These are phyloP conservation scores for Drosophila bipectinata DNA, from an alignment of 1,140 invertebrate genomes.

Conservation along the genomic window DNA sequence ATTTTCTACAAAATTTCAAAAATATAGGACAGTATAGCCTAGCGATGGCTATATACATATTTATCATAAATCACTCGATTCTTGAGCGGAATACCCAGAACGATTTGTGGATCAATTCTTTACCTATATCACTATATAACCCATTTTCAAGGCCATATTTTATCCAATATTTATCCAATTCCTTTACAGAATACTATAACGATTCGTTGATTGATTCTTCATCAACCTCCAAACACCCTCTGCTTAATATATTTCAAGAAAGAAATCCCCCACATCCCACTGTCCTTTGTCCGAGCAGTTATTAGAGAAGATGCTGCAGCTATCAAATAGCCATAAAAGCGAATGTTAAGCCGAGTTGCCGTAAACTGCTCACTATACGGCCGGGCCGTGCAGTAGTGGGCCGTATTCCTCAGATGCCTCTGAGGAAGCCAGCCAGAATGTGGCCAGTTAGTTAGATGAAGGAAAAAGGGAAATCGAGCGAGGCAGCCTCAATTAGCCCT, in stretches of 20 bases:
- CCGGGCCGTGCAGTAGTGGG: not conserved
- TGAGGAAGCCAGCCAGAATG: constrained; percentile 27
- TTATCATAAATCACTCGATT: too few species aligned
- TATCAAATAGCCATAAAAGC: constrained; percentile 73
- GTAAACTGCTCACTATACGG: constrained; percentile 49
- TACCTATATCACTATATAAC: too few species aligned
- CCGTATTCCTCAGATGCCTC: constrained; percentile 26
- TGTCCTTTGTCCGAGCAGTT: constrained; percentile 46
- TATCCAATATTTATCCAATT: not conserved
- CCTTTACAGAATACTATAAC: too few species aligned
- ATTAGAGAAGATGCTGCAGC: constrained; percentile 62
- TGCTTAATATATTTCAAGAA: constrained; percentile 7
- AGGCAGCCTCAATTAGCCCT: constrained; percentile 57
- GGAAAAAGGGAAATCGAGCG: constrained; percentile 13
- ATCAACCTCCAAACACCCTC: not conserved
- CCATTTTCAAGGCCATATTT: too few species aligned
- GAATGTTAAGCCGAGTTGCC: constrained; percentile 52
- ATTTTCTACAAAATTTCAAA: too few species aligned
- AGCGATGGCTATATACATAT: too few species aligned
- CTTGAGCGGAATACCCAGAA: too few species aligned
- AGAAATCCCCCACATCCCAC: constrained; percentile 14
- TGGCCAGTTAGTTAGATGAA: constrained; percentile 34
- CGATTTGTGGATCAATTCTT: too few species aligned
- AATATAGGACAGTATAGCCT: too few species aligned
- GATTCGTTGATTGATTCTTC: not conserved